These are phyloP conservation scores for Lacerta viridis DNA, from an alignment of 2,797 vertebrate species.

Conservation along the genomic window DNA sequence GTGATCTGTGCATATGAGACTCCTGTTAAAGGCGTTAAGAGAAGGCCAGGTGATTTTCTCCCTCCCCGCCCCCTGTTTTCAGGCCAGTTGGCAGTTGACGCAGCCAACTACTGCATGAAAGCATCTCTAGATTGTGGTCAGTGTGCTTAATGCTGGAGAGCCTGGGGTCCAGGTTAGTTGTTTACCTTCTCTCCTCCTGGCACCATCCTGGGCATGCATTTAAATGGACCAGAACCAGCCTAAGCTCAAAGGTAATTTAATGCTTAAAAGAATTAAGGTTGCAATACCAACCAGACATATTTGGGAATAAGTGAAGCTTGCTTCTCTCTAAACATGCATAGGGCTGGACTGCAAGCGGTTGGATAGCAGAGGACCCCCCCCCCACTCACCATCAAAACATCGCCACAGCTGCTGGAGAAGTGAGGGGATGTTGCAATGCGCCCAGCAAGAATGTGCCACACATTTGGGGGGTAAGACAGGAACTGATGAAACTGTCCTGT, in stretches of 20 bases:
- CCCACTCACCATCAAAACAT: not conserved
- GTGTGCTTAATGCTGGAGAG: slow-evolving; percentile 11
- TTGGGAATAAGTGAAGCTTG: not conserved
- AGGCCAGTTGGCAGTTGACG: not conserved
- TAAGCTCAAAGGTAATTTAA: slow-evolving; percentile 9
- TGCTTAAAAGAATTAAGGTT: slow-evolving; percentile 2
- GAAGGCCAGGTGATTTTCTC: not conserved
- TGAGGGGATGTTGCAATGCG: fast-evolving
- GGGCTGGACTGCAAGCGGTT: not conserved
- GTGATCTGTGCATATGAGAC: not conserved
- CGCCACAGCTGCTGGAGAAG: fast-evolving
- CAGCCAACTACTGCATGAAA: slow-evolving; percentile 22
- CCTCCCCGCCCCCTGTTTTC: not conserved
- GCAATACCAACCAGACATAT: not conserved
- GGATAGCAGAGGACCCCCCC: not conserved
- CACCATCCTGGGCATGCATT: not conserved
- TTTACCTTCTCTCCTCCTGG: slow-evolving; percentile 17
- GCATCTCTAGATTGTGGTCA: slow-evolving; percentile 13
- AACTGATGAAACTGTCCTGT: fast-evolving
- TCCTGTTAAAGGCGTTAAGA: not conserved
- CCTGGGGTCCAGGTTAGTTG: not conserved
- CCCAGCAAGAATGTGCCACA: not conserved
- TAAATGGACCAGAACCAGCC: slow-evolving; percentile 22
- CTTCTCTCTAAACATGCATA: slow-evolving; percentile 6
- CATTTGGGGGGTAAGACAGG: not conserved